phyloP scores from a whole-genome alignment of 2,797 vertebrate genomes.

The Acropternis orthonyx region DNA sequence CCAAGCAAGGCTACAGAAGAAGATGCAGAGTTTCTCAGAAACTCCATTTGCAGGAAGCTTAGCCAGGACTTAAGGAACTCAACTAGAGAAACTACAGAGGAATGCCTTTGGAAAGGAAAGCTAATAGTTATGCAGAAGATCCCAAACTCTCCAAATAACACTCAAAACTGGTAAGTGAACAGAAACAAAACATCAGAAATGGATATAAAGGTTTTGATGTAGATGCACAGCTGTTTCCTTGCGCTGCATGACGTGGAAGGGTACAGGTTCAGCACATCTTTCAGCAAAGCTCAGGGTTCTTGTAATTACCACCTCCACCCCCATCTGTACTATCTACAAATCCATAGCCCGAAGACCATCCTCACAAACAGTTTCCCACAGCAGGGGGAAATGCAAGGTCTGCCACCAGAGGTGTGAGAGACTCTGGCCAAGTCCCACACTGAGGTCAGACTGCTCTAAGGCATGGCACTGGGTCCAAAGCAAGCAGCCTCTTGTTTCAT shows the following conservation, averaged over 20 bases:
- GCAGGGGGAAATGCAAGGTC: not conserved
- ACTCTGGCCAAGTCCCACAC: not conserved
- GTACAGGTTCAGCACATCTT: not conserved
- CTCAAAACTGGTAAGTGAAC: not conserved
- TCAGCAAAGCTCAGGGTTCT: not conserved
- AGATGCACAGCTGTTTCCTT: not conserved
- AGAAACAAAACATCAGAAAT: not conserved
- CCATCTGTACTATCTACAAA: not conserved
- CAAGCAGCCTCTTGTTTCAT: not conserved
- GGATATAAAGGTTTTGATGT: fast-evolving
- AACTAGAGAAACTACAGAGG: not conserved
- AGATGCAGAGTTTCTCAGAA: not conserved
- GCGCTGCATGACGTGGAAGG: not conserved
- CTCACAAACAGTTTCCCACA: not conserved
- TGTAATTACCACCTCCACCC: not conserved
- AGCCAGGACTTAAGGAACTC: not conserved
- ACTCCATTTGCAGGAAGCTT: not conserved
- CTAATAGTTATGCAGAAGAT: not conserved
- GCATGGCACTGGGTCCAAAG: not conserved
- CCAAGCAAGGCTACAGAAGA: not conserved
- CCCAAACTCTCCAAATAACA: not conserved
- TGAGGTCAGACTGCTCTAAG: not conserved
- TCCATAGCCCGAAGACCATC: not conserved
- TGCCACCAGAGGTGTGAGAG: not conserved
- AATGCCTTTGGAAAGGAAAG: not conserved